Conservation (phyloP, 2,113 vertebrate genomes). For the Vidua chalybeata region DNA sequence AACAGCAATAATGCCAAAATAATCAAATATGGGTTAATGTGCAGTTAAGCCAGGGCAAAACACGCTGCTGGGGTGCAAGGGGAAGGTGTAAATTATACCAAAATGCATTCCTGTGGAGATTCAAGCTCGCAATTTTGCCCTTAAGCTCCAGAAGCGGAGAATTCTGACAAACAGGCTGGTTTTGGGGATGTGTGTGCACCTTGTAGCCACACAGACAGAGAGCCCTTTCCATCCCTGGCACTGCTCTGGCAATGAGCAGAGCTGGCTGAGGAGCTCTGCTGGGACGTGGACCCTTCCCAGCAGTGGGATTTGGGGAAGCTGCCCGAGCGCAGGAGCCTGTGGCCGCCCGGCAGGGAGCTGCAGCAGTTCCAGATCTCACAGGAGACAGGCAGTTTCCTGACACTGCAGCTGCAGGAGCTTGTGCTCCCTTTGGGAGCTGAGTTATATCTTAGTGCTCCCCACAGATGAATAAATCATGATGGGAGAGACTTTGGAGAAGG, state of each 20-base stretch:
- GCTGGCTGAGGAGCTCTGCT: background rate
- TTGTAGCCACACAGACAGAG: fast-evolving
- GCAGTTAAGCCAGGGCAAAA: background rate
- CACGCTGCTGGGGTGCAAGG: fast-evolving
- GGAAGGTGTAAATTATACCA: background rate
- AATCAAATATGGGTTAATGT: background rate
- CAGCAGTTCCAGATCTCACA: background rate
- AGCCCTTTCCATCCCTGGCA: background rate
- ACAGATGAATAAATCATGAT: conserved; percentile 29
- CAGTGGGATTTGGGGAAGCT: background rate
- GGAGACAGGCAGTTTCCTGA: background rate
- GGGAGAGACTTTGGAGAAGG: background rate
- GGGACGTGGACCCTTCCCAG: background rate
- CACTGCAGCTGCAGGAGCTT: background rate
- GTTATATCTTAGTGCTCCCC: background rate
- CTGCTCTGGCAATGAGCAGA: background rate
- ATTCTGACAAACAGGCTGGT: background rate
- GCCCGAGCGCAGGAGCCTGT: background rate
- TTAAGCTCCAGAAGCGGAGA: background rate
- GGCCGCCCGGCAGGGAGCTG: background rate
- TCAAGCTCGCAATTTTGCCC: background rate
- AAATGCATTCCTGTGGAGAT: background rate
- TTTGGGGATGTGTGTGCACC: background rate
- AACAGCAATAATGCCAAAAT: background rate
- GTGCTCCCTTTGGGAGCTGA: background rate